Percentiles rank a stretch among this genome's conserved stretches.
Evolutionary conservation across 2,888 invertebrate species (phyloP).

Genomic region (Leptodirus hochenwartii): DNA sequence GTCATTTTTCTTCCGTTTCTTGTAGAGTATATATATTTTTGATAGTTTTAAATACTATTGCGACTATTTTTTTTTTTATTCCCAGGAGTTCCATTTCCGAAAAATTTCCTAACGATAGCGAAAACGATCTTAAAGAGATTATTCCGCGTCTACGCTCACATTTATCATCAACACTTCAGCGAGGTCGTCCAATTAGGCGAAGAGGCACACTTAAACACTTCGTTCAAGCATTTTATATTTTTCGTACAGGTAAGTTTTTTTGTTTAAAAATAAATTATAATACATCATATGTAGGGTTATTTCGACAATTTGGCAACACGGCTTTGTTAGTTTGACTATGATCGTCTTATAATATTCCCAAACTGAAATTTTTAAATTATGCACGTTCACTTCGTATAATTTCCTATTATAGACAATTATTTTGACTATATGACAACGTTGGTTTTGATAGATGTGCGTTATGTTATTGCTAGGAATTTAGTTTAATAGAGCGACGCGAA

Average conservation of each 20-base stretch:
- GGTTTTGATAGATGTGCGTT: no score
- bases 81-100: conserved; percentile 90
- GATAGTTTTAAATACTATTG: no score
- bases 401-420: no score
- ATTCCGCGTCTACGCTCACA: conserved; percentile 98
- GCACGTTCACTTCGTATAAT: no score
- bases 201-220: conserved; percentile 97
- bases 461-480: conserved; percentile 88
- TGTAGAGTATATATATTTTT: not conserved
- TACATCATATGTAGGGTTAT: no score
- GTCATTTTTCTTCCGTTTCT: not conserved
- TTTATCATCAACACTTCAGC: conserved; percentile 98
- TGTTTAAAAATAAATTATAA: no score
- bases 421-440: no score
- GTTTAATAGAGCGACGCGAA: conserved; percentile 89
- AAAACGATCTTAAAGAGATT: conserved; percentile 96
- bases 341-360: no score
- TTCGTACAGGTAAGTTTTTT: conserved; percentile 58
- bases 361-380: no score
- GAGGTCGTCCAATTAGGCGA: conserved; percentile 96
- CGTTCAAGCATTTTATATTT: conserved; percentile 99
- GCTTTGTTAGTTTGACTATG: no score
- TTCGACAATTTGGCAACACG: no score
- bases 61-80: no score
- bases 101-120: conserved; percentile 90